Conservation (phyloP, 2,888 invertebrate species). For the Melinaea menophilus region DNA sequence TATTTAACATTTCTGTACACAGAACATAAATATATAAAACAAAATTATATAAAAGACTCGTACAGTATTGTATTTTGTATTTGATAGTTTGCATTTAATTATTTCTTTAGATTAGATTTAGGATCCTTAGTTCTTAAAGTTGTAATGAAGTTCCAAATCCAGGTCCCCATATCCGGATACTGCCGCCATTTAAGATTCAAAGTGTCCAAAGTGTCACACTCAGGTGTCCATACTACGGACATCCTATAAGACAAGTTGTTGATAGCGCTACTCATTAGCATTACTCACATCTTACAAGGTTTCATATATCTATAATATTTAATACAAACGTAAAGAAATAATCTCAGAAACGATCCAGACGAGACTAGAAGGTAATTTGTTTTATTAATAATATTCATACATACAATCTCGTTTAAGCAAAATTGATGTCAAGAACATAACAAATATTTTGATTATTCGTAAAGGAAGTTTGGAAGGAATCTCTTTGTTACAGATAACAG, state of each 20-base stretch:
- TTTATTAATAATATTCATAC: constrained; percentile 48
- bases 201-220: constrained; percentile 86
- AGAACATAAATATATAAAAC: too few species aligned
- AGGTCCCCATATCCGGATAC: constrained; percentile 86
- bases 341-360: constrained; percentile 49
- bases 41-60: too few species aligned
- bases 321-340: constrained; percentile 69
- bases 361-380: constrained; percentile 79
- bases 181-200: constrained; percentile 87
- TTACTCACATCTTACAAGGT: background rate
- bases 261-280: background rate
- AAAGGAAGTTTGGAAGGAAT: constrained; percentile 12
- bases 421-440: background rate
- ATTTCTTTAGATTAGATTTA: too few species aligned
- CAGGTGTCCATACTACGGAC: constrained; percentile 91
- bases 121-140: too few species aligned
- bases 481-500: constrained; percentile 70
- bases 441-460: background rate
- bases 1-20: too few species aligned
- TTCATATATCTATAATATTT: too few species aligned
- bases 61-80: too few species aligned
- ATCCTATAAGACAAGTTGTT: constrained; percentile 80
- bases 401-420: constrained; percentile 9
- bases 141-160: constrained; percentile 32
- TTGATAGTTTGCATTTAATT: too few species aligned